These are phyloP conservation scores for Dicycla oo DNA, from an alignment of 2,888 invertebrate species.

Conservation along the genomic window DNA sequence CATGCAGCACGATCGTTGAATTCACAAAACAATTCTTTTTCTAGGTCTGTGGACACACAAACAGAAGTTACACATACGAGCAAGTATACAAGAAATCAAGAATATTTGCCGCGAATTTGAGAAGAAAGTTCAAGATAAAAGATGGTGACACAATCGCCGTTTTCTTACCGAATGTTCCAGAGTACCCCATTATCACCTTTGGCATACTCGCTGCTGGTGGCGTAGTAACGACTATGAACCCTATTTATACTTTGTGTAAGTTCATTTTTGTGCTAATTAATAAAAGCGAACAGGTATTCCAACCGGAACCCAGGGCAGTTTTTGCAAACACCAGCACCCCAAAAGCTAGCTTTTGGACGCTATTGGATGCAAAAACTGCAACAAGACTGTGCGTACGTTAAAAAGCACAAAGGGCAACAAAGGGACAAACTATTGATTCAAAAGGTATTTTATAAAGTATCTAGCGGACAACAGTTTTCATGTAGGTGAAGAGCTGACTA, in stretches of 20 bases:
- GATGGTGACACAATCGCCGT: slow-evolving; percentile 92
- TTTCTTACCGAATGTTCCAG: slow-evolving; percentile 93
- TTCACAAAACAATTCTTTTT: slow-evolving; percentile 48
- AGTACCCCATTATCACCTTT: slow-evolving; percentile 91
- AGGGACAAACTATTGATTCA: too few relatives aligned
- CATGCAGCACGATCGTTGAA: too few relatives aligned
- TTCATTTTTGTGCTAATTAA: slow-evolving; percentile 26
- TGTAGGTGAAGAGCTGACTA: too few relatives aligned
- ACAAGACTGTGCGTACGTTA: neutral
- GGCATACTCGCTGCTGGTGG: slow-evolving; percentile 92
- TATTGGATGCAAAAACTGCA: neutral
- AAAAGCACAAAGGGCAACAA: neutral
- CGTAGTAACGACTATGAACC: slow-evolving; percentile 92
- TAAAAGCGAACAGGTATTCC: neutral
- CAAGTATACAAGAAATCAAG: slow-evolving; percentile 90
- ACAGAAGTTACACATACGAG: slow-evolving; percentile 92
- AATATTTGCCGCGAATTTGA: slow-evolving; percentile 91
- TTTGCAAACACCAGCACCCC: too few relatives aligned
- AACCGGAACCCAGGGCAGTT: too few relatives aligned
- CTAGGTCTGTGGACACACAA: slow-evolving; percentile 93
- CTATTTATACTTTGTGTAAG: slow-evolving; percentile 91
- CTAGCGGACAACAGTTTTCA: too few relatives aligned
- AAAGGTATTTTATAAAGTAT: too few relatives aligned
- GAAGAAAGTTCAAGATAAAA: slow-evolving; percentile 90
- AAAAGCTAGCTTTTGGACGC: neutral